Conservation (phyloP, 2,888 invertebrate species). For the Cactoblastis cactorum region DNA sequence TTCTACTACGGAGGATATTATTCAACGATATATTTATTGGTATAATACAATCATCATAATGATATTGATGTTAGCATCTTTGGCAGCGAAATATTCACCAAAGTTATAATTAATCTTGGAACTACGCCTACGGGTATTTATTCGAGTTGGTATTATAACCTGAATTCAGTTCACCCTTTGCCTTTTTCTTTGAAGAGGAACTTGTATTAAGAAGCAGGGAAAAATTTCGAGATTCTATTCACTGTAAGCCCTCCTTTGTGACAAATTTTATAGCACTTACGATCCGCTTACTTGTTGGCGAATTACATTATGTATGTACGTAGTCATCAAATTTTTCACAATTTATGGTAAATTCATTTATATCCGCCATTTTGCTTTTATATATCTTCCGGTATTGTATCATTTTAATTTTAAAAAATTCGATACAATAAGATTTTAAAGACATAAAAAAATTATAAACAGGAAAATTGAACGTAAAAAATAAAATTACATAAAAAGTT, state of each 20-base stretch:
- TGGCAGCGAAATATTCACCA: neutral
- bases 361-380: neutral
- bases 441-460: too few species aligned
- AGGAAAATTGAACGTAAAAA: too few species aligned
- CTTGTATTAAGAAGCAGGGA: conserved; percentile 30
- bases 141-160: conserved; percentile 14
- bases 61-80: neutral
- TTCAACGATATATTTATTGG: neutral
- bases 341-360: neutral
- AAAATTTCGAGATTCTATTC: conserved; percentile 32
- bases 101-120: conserved; percentile 20
- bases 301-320: neutral
- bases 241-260: conserved; percentile 22
- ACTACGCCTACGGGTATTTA: conserved; percentile 14
- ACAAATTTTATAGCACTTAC: conserved; percentile 21
- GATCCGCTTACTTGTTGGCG: conserved; percentile 12
- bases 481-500: too few species aligned
- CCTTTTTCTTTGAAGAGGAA: conserved; percentile 32
- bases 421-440: too few species aligned
- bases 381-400: neutral
- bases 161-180: conserved; percentile 25
- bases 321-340: neutral
- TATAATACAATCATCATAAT: neutral
- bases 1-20: neutral
- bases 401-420: too few species aligned